Percentiles rank a stretch among this genome's conserved stretches.
These are phyloP conservation scores for Atta colombica DNA, from an alignment of 1,140 invertebrate genomes.

Conservation along the genomic window DNA sequence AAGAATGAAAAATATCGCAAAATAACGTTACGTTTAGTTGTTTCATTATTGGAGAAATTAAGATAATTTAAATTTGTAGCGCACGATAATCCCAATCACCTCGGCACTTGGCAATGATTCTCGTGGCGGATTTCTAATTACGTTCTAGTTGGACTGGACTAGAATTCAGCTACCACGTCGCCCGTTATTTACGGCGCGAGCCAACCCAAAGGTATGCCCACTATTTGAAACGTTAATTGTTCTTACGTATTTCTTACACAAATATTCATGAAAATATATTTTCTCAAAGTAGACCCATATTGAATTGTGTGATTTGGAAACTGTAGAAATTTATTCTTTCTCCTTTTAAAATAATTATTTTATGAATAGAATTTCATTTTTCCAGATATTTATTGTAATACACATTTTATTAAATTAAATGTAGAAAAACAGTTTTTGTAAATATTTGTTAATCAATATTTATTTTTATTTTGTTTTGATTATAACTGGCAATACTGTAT, in stretches of 20 bases:
- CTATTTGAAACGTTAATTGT: conserved; percentile 48
- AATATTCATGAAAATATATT: neutral
- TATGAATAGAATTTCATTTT: neutral
- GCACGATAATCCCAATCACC: conserved; percentile 48
- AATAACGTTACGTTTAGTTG: neutral
- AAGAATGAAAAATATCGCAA: neutral
- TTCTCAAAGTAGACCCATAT: neutral
- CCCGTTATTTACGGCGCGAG: conserved; percentile 57
- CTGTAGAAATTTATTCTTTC: neutral
- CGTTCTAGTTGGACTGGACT: conserved; percentile 57
- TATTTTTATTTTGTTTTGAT: conserved; percentile 3
- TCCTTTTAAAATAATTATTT: neutral
- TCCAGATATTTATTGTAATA: neutral
- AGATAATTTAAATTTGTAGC: conserved; percentile 51
- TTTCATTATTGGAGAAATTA: conserved; percentile 19
- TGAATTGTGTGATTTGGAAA: neutral
- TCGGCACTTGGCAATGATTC: conserved; percentile 62
- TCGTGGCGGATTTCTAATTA: conserved; percentile 62
- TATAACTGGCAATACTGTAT: neutral
- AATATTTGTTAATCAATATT: neutral
- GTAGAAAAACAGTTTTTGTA: neutral
- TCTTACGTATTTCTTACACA: conserved; percentile 32
- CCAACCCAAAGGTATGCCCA: conserved; percentile 47
- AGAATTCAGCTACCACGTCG: conserved; percentile 53
- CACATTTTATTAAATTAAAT: conserved; percentile 13